Evolutionary conservation across 2,888 invertebrate genomes (phyloP).

Genomic region (Campaea margaritaria): DNA sequence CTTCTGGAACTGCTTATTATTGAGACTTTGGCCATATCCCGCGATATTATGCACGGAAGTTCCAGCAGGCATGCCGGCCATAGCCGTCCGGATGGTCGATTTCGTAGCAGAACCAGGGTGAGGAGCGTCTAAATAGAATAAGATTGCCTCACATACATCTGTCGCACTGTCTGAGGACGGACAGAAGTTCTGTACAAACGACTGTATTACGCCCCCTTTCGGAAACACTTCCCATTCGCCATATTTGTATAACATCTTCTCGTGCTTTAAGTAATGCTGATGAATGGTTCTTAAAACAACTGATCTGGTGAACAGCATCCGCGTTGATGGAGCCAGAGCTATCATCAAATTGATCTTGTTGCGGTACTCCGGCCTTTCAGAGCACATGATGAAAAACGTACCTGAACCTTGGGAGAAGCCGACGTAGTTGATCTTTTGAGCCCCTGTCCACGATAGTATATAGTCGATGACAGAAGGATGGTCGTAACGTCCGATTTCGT

Average conservation of each 20-base stretch:
- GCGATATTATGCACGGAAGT: constrained; percentile 64
- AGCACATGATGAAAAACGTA: constrained; percentile 87
- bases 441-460: constrained; percentile 55
- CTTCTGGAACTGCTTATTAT: constrained; percentile 52
- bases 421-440: constrained; percentile 71
- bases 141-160: constrained; percentile 50
- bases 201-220: constrained; percentile 54
- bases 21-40: constrained; percentile 61
- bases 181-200: constrained; percentile 58
- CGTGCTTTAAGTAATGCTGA: constrained; percentile 40
- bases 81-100: constrained; percentile 47
- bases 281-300: constrained; percentile 40
- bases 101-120: constrained; percentile 61
- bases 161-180: constrained; percentile 47
- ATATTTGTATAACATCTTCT: constrained; percentile 31
- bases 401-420: constrained; percentile 92
- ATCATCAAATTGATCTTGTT: constrained; percentile 85
- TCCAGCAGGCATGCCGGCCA: constrained; percentile 63
- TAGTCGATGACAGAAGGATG: constrained; percentile 86
- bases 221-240: constrained; percentile 59
- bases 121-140: constrained; percentile 45
- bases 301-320: constrained; percentile 73
- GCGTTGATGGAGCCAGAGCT: constrained; percentile 86
- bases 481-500: constrained; percentile 91
- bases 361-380: constrained; percentile 87